Evolutionary conservation across 2,888 invertebrate genomes (phyloP).

Genomic region (Eupithecia subumbrata): DNA sequence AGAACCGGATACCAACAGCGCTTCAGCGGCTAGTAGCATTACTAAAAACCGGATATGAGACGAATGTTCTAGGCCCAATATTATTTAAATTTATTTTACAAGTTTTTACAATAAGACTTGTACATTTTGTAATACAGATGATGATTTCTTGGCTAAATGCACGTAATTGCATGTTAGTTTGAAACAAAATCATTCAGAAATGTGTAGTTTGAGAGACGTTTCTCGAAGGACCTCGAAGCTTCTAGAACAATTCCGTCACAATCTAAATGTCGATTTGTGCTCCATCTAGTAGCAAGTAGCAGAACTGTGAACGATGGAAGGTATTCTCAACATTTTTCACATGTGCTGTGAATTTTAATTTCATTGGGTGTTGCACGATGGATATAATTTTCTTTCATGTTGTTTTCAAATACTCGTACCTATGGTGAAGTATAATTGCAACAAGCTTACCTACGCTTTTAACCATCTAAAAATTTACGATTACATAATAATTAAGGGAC

Average conservation of each 20-base stretch:
- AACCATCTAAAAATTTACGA: background rate
- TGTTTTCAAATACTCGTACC: background rate
- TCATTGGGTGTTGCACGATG: background rate
- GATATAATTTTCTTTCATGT: background rate
- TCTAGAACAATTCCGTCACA: constrained; percentile 54
- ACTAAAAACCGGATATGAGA: constrained; percentile 61
- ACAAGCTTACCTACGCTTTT: background rate
- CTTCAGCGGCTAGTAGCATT: constrained; percentile 35
- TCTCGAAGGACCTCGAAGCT: constrained; percentile 40
- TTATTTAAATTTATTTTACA: constrained; percentile 25
- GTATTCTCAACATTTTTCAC: constrained; percentile 56
- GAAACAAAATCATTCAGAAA: constrained; percentile 46
- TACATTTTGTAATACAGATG: background rate
- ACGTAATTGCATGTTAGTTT: background rate
- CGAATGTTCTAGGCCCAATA: constrained; percentile 68
- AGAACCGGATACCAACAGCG: constrained; percentile 33
- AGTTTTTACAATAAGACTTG: constrained; percentile 1
- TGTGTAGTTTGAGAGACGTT: constrained; percentile 2
- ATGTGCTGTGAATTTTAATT: background rate
- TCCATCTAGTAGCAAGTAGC: constrained; percentile 55
- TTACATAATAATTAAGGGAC: too few relatives aligned
- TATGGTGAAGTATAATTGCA: background rate
- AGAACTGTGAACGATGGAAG: constrained; percentile 40
- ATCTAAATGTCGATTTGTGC: constrained; percentile 18
- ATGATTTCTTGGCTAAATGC: background rate